Base-by-base conservation (phyloP, 92 coral and sea anemone species). In the Epizoanthus ramosus region DNA sequence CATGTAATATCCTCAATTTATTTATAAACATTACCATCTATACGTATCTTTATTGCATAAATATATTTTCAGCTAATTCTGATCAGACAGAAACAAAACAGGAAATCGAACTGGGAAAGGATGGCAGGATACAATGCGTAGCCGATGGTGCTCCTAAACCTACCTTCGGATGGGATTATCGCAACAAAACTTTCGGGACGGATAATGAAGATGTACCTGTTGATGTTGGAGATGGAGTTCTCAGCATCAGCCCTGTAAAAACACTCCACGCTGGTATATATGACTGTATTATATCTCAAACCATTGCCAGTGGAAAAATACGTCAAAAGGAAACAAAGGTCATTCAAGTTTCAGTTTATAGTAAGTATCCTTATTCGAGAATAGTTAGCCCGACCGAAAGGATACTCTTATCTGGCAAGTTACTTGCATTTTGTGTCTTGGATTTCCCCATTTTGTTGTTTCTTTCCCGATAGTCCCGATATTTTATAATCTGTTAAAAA, bases 111-210 rank as follows among this genome's bases (percentile, higher is more conserved):
- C 1, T 45, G n/a, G 58, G 76, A 33, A 41, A 47, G 59, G 5
- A 8, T 1, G 76, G 76, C 6, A 2, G 0, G 6, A 25, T 71
- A 6, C 6, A n/a, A 2, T 71, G 76, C 76, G 37, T 3, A 21
- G 76, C 60, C 2, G 76, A 45, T 71, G 76, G 76, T 12, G 33
- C 58, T n/a, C 76, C 76, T 0, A 71, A 71, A 16, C 77, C 77
- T 15, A 72, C 28, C 2, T 72, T 52, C 53, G 0, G 0, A 45
- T 72, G 79, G 79, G 18, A 8, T 47, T 72, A n/a, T 24, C 16
- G 22, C 19, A 22, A 52, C 19, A 72, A 31, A 3, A 9, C 19
- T 2, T 73, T 47, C 23, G n/a, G n/a, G n/a, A n/a, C n/a, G n/a
- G 63, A 18, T 13, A 1, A 3, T 8, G 39, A 73, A 0, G 22